Percentiles rank a stretch among this genome's conserved stretches.
Conservation (phyloP, 53 echinoderm and acorn worm genomes). For the Zoroaster sp. region DNA sequence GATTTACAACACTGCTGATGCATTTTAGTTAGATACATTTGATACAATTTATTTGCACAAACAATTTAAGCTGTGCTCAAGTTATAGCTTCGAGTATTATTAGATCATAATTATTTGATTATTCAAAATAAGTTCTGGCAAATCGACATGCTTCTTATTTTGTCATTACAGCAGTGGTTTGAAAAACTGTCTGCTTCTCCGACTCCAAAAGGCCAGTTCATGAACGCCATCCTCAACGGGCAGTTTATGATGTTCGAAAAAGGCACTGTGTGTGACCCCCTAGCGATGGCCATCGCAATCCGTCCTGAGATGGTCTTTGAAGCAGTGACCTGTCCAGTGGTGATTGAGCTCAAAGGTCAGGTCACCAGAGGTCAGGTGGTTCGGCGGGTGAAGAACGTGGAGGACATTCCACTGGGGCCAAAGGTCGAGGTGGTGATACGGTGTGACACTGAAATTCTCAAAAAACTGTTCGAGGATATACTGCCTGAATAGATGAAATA, state of each 20-base stretch:
- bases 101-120: no score
- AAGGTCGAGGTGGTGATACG: constrained; percentile 12
- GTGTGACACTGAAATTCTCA: constrained; percentile 16
- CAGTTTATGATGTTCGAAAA: not conserved
- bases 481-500: no score
- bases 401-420: constrained; percentile 19
- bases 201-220: constrained; percentile 48
- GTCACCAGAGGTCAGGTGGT: constrained; percentile 65
- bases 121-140: no score
- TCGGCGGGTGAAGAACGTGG: not conserved
- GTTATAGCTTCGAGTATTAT: no score
- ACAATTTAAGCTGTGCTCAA: no score
- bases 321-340: constrained; percentile 34
- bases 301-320: constrained; percentile 38
- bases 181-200: constrained; percentile 16
- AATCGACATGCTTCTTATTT: no score
- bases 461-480: not conserved
- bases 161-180: constrained; percentile 63
- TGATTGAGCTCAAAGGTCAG: constrained; percentile 63
- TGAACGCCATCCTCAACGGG: constrained; percentile 35
- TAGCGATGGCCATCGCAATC: constrained; percentile 57
- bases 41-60: no score
- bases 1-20: no score
- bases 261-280: constrained; percentile 17
- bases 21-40: no score